Evolutionary conservation across 2,113 vertebrate genomes (phyloP).

Genomic region (Cettia cetti): DNA sequence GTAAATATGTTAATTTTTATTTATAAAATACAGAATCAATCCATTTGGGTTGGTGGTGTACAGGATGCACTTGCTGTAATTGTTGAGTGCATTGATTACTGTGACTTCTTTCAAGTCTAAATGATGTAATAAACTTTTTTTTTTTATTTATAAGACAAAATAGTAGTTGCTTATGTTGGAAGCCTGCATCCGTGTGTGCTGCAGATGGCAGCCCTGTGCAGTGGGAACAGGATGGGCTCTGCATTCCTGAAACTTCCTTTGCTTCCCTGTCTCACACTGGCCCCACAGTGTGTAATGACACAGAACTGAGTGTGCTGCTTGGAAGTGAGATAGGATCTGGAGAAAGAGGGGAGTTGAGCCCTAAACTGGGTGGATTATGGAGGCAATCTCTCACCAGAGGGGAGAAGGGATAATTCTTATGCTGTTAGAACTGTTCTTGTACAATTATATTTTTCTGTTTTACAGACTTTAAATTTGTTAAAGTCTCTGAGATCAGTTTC

Average conservation of each 20-base stretch:
- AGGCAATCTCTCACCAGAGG: background rate
- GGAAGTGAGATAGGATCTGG: background rate
- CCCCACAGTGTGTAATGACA: background rate
- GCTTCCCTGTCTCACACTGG: background rate
- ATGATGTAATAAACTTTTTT: constrained; percentile 95
- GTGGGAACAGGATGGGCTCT: background rate
- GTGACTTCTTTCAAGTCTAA: constrained; percentile 99
- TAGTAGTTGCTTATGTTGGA: background rate
- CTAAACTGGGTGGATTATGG: background rate
- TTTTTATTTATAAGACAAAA: constrained; percentile 65
- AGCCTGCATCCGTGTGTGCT: background rate
- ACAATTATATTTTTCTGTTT: background rate
- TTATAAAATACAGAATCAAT: constrained; percentile 93
- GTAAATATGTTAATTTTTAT: constrained; percentile 90
- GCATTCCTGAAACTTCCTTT: background rate
- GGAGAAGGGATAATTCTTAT: background rate
- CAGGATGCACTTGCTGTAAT: constrained; percentile 81
- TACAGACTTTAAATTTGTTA: background rate
- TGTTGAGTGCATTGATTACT: constrained; percentile 86
- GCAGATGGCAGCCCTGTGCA: background rate
- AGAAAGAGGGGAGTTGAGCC: background rate
- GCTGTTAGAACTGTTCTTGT: background rate
- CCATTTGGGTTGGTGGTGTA: constrained; percentile 95
- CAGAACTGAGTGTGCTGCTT: background rate
- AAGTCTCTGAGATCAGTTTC: background rate